These are phyloP conservation scores for Crotalus viridis DNA, from an alignment of 2,113 vertebrate species.

Conservation along the genomic window DNA sequence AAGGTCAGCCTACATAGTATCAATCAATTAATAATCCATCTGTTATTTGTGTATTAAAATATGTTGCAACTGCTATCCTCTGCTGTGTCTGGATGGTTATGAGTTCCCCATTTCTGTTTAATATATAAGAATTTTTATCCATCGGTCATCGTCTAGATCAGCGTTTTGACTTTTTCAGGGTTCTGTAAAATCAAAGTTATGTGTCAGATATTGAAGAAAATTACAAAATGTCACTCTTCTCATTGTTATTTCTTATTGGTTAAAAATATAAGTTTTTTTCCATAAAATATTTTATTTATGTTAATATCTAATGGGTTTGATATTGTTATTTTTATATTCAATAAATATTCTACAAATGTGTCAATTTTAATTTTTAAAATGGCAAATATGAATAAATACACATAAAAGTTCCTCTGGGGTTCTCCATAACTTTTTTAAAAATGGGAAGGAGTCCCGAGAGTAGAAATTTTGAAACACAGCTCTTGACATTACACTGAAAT, in stretches of 20 bases:
- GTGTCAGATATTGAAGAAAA: neutral
- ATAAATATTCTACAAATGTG: neutral
- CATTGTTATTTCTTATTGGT: neutral
- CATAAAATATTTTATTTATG: neutral
- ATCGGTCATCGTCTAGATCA: neutral
- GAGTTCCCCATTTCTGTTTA: neutral
- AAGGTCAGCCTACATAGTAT: neutral
- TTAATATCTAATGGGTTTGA: neutral
- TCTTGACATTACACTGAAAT: neutral
- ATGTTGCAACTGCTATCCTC: neutral
- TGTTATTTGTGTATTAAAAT: neutral
- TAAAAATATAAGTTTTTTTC: neutral
- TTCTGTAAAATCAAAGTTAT: neutral
- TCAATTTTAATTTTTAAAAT: neutral
- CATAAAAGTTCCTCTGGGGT: too few species aligned
- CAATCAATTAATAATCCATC: neutral
- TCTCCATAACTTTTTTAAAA: too few species aligned
- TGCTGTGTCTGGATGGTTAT: neutral
- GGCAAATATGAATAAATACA: neutral
- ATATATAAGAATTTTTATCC: neutral
- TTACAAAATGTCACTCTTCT: neutral
- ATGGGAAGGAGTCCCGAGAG: neutral
- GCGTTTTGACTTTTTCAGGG: neutral
- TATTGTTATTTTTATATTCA: neutral
- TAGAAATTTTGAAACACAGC: neutral